Base-by-base conservation (phyloP, 2,888 invertebrate species). In the Schizotus pectinicornis region DNA sequence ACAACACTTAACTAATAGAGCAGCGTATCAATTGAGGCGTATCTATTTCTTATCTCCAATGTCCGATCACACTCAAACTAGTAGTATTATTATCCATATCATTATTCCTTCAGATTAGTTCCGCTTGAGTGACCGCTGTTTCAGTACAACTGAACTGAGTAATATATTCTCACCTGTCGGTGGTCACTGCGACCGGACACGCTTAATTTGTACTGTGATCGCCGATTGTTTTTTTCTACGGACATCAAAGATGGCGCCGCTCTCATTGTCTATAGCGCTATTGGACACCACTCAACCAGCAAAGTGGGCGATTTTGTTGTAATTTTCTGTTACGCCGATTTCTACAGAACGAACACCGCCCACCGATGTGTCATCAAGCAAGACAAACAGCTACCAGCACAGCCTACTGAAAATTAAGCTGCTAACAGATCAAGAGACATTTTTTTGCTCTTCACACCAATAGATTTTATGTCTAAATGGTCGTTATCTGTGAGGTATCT, bases 81-180 rank as follows among this genome's bases (percentile, higher is more conserved):
- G 46, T 39, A 46, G 22, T 22, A 47, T 58, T 58, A 58, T 61
- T 60, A 55, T 47, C 41, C 46, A 52, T 48, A 51, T 13, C 34
- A 51, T 51, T 59, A 49, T 60, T 68, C 61, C 60, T 61, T 59
- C 63, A 57, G 64, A 70, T 69, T 70, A 68, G 70, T 69, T 70
- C 66, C 65, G 67, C 65, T 56, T 56, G 64, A 68, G 62, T 66
- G 67, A 52, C 54, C 65, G 61, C 65, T 66, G 62, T 70, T 71
- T 70, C 22, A 22, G 22, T 22, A 22, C 22, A 22, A 22, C 64
- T 62, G 69, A 64, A 67, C 66, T 64, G 56, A 70, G 65, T 65
- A 67, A 67, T 69, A 67, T 69, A 70, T 72, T 73, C 71, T 68
- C 73, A 73, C 73, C 73, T 72, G 71, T 68, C 69, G 69, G 66